Evolutionary conservation across 1,140 invertebrate genomes (phyloP), one percentile per base, ranked within the genome.

Genomic region (Caerostris darwini): DNA sequence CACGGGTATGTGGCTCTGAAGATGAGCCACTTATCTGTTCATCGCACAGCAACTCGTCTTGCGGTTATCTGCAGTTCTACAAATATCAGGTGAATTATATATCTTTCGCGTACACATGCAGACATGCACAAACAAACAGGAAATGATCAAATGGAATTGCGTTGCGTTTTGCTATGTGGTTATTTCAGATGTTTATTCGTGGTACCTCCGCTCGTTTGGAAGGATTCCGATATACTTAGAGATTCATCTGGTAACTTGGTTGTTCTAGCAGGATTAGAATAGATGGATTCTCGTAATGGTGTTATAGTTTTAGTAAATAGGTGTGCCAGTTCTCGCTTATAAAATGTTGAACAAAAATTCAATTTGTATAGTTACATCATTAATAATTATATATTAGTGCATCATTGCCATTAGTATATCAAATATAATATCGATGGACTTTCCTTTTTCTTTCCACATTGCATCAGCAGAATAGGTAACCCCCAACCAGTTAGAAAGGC

Each of bases 71-170:
- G n/a, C 54, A 58, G 82, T 56, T 83, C 54, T 57, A 17, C 82
- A 83, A 83, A 83, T 58, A 83, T 58, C n/a, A 83, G 82, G 10
- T 83, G 56, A 56, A 57, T 83, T 57, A 83, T 83, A 83, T 83
- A 56, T 83, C 82, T 17, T 83, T 56, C n/a, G 82, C 56, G 56
- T 14, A 19, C n/a, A 83, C 82, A 58, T 17, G 54, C 82, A 83
- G 57, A 57, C 82, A 83, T 83, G 56, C 82, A 83, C 54, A 77
- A 12, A 77, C 71, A 50, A 19, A 77, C 71, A 77, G 71, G 71
- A 77, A 77, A 77, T 77, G 71, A 77, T 77, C 71, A 77, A 77
- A 77, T 50, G 71, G 34, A 53, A 12, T 34, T 53, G 71, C 14
- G 71, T 77, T 53, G 19, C 71, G 34, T 77, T 77, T 34, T 77